Evolutionary conservation across 2,888 invertebrate genomes (phyloP).

Genomic region (Rhopalosiphum nymphaeae): DNA sequence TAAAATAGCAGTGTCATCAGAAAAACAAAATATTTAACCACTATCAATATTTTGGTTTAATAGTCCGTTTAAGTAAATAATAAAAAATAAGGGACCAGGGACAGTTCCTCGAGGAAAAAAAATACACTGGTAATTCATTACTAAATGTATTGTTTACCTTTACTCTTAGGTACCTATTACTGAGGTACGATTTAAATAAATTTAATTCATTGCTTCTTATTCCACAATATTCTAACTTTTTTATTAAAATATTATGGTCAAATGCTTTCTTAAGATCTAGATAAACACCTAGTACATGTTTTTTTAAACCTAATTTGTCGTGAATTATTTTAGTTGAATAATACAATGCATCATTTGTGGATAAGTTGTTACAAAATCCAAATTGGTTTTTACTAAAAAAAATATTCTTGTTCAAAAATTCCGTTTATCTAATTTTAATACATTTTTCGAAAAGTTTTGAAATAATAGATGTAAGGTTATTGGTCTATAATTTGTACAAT

Average conservation of each 20-base stretch:
- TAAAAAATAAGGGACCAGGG: neutral
- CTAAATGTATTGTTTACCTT: neutral
- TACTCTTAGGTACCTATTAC: neutral
- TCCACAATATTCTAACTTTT: neutral
- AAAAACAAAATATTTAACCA: neutral
- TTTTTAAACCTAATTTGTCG: too few relatives aligned
- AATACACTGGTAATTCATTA: neutral
- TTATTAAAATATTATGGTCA: slow-evolving; percentile 5
- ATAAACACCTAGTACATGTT: neutral
- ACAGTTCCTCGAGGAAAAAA: slow-evolving; percentile 3
- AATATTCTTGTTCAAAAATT: too few relatives aligned
- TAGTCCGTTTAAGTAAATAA: neutral
- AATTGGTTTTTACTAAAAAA: too few relatives aligned
- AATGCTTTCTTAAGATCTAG: neutral
- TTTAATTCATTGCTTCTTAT: neutral
- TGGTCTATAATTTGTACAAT: too few relatives aligned
- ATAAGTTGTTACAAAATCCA: too few relatives aligned
- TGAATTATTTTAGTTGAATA: too few relatives aligned
- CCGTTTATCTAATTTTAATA: too few relatives aligned
- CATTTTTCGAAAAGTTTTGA: too few relatives aligned
- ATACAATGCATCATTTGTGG: too few relatives aligned
- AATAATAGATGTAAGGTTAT: too few relatives aligned
- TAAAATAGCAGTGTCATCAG: neutral
- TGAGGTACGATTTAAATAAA: slow-evolving; percentile 10
- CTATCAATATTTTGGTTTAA: neutral